A percentile compares a stretch with the other conserved stretches of the same genome.
phyloP scores from a whole-genome alignment of 2,888 invertebrate species.

The Alviniconcha strummeri region DNA sequence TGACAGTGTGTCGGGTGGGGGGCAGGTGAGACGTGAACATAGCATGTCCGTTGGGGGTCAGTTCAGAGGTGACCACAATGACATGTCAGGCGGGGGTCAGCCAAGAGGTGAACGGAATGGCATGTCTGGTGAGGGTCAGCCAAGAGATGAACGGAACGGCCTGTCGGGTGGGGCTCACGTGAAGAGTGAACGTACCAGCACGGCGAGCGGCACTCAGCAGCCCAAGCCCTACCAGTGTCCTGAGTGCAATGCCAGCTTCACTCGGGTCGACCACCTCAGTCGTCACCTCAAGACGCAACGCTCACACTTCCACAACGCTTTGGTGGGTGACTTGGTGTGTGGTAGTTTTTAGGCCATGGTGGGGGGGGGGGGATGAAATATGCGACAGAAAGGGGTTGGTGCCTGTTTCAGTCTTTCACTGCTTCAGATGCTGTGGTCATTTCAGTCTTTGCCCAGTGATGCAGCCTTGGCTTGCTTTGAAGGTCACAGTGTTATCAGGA shows the following conservation, averaged over 20 bases:
- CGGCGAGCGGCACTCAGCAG: background rate
- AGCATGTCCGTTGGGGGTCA: too few relatives aligned
- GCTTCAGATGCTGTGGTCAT: too few relatives aligned
- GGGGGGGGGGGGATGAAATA: background rate
- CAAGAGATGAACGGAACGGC: background rate
- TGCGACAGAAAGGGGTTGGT: background rate
- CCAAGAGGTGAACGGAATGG: constrained; percentile 3
- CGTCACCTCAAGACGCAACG: constrained; percentile 23
- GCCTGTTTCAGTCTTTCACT: background rate
- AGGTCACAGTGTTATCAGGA: too few relatives aligned
- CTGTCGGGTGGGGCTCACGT: background rate
- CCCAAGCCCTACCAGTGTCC: constrained; percentile 17
- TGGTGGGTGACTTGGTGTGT: background rate
- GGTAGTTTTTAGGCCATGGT: background rate
- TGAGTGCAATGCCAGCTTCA: constrained; percentile 14
- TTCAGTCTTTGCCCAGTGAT: background rate
- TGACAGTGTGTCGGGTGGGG: too few relatives aligned
- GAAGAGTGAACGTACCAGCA: too few relatives aligned
- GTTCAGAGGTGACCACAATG: too few relatives aligned
- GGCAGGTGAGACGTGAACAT: too few relatives aligned
- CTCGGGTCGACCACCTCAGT: constrained; percentile 23
- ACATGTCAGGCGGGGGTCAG: background rate
- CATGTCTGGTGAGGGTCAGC: background rate
- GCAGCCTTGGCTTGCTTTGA: background rate
- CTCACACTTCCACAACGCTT: background rate